Conservation (phyloP, 2,888 invertebrate genomes). For the Cataglyphis rosenhaueri region DNA sequence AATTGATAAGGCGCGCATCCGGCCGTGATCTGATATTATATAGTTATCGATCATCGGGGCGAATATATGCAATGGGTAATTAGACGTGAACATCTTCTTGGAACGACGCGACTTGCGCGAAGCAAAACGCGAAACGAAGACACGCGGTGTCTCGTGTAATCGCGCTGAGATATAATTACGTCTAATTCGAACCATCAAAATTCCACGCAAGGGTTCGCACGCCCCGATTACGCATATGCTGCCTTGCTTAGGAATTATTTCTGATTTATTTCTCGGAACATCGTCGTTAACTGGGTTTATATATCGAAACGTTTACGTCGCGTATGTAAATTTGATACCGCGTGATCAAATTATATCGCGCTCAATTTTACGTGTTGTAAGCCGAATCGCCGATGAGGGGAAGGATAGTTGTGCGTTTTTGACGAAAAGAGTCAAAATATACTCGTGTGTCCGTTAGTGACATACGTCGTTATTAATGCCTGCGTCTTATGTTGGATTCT, state of each 20-base stretch:
- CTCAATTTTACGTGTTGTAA: background rate
- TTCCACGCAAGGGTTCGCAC: slow-evolving; percentile 56
- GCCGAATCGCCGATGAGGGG: background rate
- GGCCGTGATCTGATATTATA: background rate
- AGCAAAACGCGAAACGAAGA: background rate
- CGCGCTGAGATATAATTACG: slow-evolving; percentile 57
- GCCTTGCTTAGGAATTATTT: background rate
- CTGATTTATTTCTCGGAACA: background rate
- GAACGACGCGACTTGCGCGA: background rate
- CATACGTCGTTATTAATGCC: too few relatives aligned
- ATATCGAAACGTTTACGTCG: too few relatives aligned
- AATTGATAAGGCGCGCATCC: background rate
- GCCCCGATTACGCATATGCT: background rate
- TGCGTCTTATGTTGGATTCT: too few relatives aligned
- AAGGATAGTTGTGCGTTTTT: background rate
- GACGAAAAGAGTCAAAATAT: too few relatives aligned
- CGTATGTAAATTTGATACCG: background rate
- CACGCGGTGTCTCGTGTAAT: background rate
- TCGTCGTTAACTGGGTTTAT: background rate
- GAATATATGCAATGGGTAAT: background rate
- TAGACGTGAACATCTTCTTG: background rate
- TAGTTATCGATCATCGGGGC: background rate
- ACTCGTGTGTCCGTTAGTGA: too few relatives aligned
- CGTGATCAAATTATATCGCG: background rate
- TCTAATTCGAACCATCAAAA: slow-evolving; percentile 63